Evolutionary conservation across 2,113 vertebrate genomes (phyloP).

Genomic region (Mus pahari): DNA sequence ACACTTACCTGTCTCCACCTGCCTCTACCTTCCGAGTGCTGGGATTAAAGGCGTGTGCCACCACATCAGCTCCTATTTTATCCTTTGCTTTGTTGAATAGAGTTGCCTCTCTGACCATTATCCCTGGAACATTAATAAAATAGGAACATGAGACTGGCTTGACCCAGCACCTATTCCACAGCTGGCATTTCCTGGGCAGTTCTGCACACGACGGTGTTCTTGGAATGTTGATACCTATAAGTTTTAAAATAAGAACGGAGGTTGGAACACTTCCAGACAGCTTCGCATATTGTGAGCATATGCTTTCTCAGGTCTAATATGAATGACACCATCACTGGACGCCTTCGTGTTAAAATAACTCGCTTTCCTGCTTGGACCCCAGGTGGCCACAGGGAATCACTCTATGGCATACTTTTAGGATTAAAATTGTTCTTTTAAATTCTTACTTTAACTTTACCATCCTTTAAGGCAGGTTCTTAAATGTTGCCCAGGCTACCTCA

Average conservation of each 20-base stretch:
- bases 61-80: background rate
- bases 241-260: constrained; percentile 25
- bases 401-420: background rate
- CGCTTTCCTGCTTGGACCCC: background rate
- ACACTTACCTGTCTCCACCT: background rate
- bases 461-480: background rate
- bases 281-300: background rate
- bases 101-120: background rate
- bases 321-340: background rate
- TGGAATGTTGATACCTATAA: no score
- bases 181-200: no score
- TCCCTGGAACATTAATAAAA: background rate
- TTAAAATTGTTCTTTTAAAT: background rate
- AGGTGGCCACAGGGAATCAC: background rate
- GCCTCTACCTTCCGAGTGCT: background rate
- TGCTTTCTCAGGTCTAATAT: background rate
- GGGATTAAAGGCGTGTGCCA: background rate
- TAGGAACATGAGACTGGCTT: no score
- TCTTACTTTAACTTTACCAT: background rate
- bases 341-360: constrained; percentile 43
- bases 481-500: background rate
- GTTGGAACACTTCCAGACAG: constrained; percentile 40
- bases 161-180: no score
- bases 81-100: constrained; percentile 45
- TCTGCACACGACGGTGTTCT: no score